Conservation (phyloP, 2,797 vertebrate species). For the Sebastes elongatus region DNA sequence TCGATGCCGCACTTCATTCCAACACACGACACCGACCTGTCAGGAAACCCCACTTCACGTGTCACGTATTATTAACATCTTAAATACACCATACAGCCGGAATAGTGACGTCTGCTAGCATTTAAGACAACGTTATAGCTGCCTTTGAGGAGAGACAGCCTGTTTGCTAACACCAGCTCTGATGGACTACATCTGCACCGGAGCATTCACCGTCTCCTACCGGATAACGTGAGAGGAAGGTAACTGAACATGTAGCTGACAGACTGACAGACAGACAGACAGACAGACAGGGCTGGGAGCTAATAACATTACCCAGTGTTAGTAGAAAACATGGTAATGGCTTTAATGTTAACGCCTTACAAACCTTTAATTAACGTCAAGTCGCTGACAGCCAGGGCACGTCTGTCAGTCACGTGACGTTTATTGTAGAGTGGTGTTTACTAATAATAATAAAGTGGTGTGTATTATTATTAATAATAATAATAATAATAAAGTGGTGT, state of each 20-base stretch:
- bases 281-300: no score
- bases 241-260: neutral
- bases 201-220: neutral
- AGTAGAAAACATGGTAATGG: no score
- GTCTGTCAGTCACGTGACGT: slow-evolving; percentile 20
- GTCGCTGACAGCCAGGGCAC: neutral
- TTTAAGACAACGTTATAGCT: neutral
- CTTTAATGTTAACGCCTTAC: neutral
- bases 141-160: neutral
- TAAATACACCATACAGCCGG: neutral
- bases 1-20: slow-evolving; percentile 51
- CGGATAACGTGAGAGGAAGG: neutral
- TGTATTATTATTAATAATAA: no score
- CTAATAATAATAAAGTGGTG: neutral
- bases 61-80: neutral
- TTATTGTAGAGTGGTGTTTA: slow-evolving; percentile 8
- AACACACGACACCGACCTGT: slow-evolving; percentile 1
- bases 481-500: no score
- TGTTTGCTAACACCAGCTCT: neutral
- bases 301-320: no score
- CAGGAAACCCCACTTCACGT: neutral
- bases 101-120: no score
- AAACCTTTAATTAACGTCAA: neutral
- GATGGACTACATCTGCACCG: neutral
- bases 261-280: no score